Evolutionary conservation across 2,797 vertebrate genomes (phyloP).

Genomic region (Myotis vivesi): DNA sequence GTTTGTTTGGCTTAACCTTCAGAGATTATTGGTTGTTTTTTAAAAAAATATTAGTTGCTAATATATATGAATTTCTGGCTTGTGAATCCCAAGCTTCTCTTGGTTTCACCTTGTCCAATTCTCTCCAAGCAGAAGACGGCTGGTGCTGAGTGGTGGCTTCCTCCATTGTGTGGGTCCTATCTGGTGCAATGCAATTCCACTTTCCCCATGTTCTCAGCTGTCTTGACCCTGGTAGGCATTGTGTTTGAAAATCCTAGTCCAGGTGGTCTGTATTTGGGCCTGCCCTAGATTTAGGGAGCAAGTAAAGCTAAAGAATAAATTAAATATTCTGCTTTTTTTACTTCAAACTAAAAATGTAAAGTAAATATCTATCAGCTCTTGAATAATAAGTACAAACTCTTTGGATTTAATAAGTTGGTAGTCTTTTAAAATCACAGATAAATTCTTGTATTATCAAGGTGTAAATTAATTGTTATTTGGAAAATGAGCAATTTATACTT

Average conservation of each 20-base stretch:
- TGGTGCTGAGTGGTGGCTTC: no score
- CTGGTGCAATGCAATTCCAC: not conserved
- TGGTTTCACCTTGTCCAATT: no score
- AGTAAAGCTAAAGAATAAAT: not conserved
- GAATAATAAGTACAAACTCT: not conserved
- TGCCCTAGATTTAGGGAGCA: not conserved
- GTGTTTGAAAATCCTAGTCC: not conserved
- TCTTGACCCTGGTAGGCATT: not conserved
- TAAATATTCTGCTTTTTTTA: constrained; percentile 15
- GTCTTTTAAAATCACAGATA: not conserved
- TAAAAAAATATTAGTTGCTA: not conserved
- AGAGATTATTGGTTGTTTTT: not conserved
- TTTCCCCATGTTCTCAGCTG: not conserved
- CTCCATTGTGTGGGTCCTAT: no score
- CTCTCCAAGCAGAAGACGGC: no score
- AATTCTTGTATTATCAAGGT: not conserved
- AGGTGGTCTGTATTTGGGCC: not conserved
- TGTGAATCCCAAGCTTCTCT: no score
- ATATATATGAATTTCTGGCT: not conserved
- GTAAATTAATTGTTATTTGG: not conserved
- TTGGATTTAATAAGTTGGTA: constrained; percentile 18
- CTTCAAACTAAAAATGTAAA: not conserved
- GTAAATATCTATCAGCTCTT: not conserved
- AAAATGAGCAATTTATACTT: constrained; percentile 12
- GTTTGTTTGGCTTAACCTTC: not conserved